Evolutionary conservation across 2,113 vertebrate genomes (phyloP).

Genomic region (Nothobranchius kuhntae): DNA sequence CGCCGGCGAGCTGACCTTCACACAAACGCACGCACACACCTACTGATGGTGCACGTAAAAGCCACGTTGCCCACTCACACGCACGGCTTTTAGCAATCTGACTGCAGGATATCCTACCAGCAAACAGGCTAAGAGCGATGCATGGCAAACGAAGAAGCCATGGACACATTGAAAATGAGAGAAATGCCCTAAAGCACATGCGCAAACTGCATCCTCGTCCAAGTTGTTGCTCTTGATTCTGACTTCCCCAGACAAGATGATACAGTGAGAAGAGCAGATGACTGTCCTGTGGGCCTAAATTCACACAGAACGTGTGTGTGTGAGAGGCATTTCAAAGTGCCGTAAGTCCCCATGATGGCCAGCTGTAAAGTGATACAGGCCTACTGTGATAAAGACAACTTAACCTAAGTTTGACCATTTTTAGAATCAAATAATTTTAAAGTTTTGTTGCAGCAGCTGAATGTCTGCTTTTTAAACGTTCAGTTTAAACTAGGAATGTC

Average conservation of each 20-base stretch:
- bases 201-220: constrained; percentile 21
- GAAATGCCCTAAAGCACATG: background rate
- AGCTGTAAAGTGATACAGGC: too few species aligned
- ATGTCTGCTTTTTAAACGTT: too few species aligned
- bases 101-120: constrained; percentile 64
- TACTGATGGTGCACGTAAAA: constrained; percentile 35
- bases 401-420: too few species aligned
- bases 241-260: constrained; percentile 63
- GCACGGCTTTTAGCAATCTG: constrained; percentile 50
- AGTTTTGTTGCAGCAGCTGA: too few species aligned
- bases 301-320: constrained; percentile 33
- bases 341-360: too few species aligned
- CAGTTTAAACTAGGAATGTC: too few species aligned
- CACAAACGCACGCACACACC: constrained; percentile 31
- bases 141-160: constrained; percentile 20
- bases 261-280: constrained; percentile 53
- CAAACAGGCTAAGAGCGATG: constrained; percentile 40
- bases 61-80: constrained; percentile 22
- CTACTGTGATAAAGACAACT: too few species aligned
- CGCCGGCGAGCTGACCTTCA: constrained; percentile 77
- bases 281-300: constrained; percentile 62
- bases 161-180: constrained; percentile 23
- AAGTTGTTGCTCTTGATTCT: constrained; percentile 50
- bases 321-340: too few species aligned
- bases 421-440: too few species aligned